Evolutionary conservation across 2,113 vertebrate genomes (phyloP), one percentile per base, ranked within the genome.

Genomic region (Nyctereutes procyonoides): DNA sequence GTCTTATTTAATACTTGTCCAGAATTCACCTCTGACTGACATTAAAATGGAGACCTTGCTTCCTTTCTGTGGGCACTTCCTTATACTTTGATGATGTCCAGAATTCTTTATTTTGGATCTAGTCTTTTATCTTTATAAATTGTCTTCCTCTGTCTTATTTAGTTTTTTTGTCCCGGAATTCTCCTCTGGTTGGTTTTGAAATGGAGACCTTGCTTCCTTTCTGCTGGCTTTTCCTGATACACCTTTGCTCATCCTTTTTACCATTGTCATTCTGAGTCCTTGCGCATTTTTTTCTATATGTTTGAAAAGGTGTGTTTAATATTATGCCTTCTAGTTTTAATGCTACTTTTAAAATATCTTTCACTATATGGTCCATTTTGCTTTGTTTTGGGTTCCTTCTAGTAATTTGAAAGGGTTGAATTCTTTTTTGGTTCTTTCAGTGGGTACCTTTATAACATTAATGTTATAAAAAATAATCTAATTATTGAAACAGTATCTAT

Each of bases 321-420:
- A 88, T 81, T 71, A 62, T 81, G 62, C 38, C 58, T 94, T 95
- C 67, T n/a, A 58, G 63, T 76, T 94, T 65, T 89, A 55, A 63
- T 84, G 17, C 65, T 60, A 24, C 48, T 69, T 55, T 84, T 74
- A 48, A 76, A 76, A 76, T 84, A 43, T 84, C 87, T 90, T 90
- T 55, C 15, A 56, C 20, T 56, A 19, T 65, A 12, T 76, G 51
- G 14, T 74, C n/a, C 76, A 35, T 88, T 74, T 95, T 90, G 48
- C n/a, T 62, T 65, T 95, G 26, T 83, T 55, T 88, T 81, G 16
- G 69, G 35, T 69, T 80, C 28, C 38, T 69, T 91, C 35, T 60
- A 53, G 53, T 94, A 94, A 94, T 88, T 88, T 81, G 55, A 32
- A 69, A 94, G 84, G 20, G 11, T 88, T 74, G 26, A 88, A 53